Conservation (phyloP, 2,797 vertebrate genomes). For the Miichthys miiuy region DNA sequence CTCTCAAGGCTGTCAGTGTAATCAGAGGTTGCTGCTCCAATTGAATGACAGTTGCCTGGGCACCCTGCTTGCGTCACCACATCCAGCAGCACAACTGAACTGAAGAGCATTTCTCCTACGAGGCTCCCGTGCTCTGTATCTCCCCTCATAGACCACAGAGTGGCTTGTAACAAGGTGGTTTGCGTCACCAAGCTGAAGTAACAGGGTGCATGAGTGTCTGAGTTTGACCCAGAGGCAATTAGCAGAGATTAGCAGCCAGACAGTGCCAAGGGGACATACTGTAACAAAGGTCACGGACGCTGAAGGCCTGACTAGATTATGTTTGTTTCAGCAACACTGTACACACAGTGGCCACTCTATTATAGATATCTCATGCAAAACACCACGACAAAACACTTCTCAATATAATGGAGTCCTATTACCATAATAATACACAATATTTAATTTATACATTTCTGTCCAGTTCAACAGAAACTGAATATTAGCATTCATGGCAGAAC, state of each 20-base stretch:
- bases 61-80: constrained; percentile 36
- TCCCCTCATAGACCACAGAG: constrained; percentile 2
- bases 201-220: constrained; percentile 13
- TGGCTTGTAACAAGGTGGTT: constrained; percentile 22
- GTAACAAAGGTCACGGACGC: constrained; percentile 34
- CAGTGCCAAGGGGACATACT: constrained; percentile 27
- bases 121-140: not conserved
- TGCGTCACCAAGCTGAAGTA: constrained; percentile 25
- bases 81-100: constrained; percentile 6
- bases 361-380: too few species aligned
- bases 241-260: constrained; percentile 48
- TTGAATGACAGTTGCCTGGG: constrained; percentile 55
- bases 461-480: too few species aligned
- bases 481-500: not conserved
- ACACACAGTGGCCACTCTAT: not conserved
- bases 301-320: constrained; percentile 6
- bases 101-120: constrained; percentile 32
- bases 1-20: constrained; percentile 15
- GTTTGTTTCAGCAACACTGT: constrained; percentile 22
- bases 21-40: constrained; percentile 23
- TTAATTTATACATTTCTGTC: not conserved
- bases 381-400: not conserved
- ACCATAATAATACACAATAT: not conserved
- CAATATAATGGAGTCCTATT: not conserved
- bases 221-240: constrained; percentile 52